phyloP scores from a whole-genome alignment of 2,113 vertebrate species.

The Salvelinus fontinalis region DNA sequence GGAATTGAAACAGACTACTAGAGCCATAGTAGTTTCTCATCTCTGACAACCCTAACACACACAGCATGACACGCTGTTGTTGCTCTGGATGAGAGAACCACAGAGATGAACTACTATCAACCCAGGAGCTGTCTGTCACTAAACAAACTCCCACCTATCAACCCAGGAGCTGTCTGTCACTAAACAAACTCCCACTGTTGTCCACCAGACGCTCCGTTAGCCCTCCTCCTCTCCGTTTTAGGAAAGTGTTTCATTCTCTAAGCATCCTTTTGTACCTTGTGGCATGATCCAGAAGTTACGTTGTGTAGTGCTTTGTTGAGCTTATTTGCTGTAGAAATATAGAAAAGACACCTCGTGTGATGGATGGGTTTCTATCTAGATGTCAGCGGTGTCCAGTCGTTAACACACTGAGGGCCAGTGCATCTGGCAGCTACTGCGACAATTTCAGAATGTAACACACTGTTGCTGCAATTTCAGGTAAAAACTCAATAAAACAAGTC shows the following conservation, averaged over 20 bases:
- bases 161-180: too few species aligned
- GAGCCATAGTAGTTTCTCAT: not conserved
- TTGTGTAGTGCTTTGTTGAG: constrained; percentile 75
- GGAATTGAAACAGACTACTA: not conserved
- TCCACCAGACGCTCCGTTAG: not conserved
- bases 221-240: constrained; percentile 62
- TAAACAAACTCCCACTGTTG: not conserved
- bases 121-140: too few species aligned
- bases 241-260: constrained; percentile 63
- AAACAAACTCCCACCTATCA: too few species aligned
- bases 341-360: constrained; percentile 48
- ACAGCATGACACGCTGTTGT: not conserved
- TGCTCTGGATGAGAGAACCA: constrained; percentile 19
- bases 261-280: constrained; percentile 74
- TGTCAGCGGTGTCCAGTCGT: too few species aligned
- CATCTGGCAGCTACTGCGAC: too few species aligned
- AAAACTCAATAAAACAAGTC: too few species aligned
- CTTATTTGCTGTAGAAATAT: constrained; percentile 55
- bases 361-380: constrained; percentile 51
- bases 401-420: not conserved
- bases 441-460: too few species aligned
- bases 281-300: constrained; percentile 78
- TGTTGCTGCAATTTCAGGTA: too few species aligned
- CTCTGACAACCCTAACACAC: not conserved
- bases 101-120: constrained; percentile 10